phyloP scores from a whole-genome alignment of 1,140 invertebrate genomes.

The Magallana ariakensis region DNA sequence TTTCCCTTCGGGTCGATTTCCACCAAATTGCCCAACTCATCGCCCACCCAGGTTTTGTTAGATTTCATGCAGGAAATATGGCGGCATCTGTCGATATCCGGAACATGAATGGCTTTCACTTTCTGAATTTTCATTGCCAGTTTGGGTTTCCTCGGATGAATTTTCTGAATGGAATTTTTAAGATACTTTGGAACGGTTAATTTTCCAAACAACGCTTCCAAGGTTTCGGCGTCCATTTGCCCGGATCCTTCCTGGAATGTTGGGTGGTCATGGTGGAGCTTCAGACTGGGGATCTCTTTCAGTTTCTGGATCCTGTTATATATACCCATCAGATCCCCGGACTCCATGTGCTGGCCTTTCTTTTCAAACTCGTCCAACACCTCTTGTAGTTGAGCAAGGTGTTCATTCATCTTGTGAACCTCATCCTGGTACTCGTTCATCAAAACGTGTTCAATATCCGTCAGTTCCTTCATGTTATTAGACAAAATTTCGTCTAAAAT shows the following conservation, averaged over 20 bases:
- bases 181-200: neutral
- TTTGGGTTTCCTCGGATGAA: slow-evolving; percentile 1
- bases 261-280: neutral
- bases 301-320: slow-evolving; percentile 14
- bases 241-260: neutral
- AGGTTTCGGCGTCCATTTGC: neutral
- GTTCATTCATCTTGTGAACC: slow-evolving; percentile 2
- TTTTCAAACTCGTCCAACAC: neutral
- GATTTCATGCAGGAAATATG: slow-evolving; percentile 28
- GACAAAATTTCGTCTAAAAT: neutral
- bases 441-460: neutral
- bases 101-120: slow-evolving; percentile 20
- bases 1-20: slow-evolving; percentile 16
- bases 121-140: neutral
- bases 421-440: neutral
- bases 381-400: neutral
- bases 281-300: neutral
- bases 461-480: neutral
- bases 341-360: neutral
- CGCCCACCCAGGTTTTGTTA: neutral
- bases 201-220: slow-evolving; percentile 19
- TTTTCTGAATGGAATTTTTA: neutral
- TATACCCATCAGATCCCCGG: neutral
- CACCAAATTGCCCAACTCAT: slow-evolving; percentile 3
- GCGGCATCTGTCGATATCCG: slow-evolving; percentile 2